Evolutionary conservation across 2,113 vertebrate species (phyloP).

Genomic region (Ophiodon elongatus): DNA sequence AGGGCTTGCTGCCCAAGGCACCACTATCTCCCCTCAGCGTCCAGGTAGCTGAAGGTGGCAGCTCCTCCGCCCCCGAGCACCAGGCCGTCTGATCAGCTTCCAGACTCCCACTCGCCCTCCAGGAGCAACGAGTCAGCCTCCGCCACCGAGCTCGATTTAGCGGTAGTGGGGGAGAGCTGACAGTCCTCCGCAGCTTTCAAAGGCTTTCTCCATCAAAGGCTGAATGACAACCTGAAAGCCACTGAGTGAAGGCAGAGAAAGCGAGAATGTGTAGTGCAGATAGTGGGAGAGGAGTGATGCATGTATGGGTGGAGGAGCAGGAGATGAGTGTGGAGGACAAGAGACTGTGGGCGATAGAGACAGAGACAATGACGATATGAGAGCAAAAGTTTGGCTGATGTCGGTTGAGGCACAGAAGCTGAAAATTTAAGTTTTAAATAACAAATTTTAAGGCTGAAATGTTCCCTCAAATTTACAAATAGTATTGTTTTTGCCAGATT

Average conservation of each 20-base stretch:
- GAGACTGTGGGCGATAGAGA: conserved; percentile 12
- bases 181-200: conserved; percentile 58
- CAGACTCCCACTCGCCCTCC: conserved; percentile 60
- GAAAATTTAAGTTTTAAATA: neutral
- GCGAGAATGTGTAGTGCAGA: conserved; percentile 1
- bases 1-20: conserved; percentile 46
- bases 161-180: conserved; percentile 30
- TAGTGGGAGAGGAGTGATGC: conserved; percentile 31
- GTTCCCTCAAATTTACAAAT: neutral
- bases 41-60: conserved; percentile 65
- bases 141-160: conserved; percentile 60
- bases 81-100: conserved; percentile 57
- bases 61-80: conserved; percentile 53
- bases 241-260: conserved; percentile 63
- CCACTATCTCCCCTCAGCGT: conserved; percentile 77
- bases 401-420: neutral
- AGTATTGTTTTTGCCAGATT: neutral
- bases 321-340: conserved; percentile 29
- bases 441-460: neutral
- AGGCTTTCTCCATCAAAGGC: conserved; percentile 73
- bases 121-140: conserved; percentile 52
- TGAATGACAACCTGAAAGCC: conserved; percentile 81
- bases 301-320: conserved; percentile 26
- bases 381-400: neutral
- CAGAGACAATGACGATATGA: conserved; percentile 6